These are phyloP conservation scores for Axea sp. DNA, from an alignment of 2,888 invertebrate genomes.

Conservation along the genomic window DNA sequence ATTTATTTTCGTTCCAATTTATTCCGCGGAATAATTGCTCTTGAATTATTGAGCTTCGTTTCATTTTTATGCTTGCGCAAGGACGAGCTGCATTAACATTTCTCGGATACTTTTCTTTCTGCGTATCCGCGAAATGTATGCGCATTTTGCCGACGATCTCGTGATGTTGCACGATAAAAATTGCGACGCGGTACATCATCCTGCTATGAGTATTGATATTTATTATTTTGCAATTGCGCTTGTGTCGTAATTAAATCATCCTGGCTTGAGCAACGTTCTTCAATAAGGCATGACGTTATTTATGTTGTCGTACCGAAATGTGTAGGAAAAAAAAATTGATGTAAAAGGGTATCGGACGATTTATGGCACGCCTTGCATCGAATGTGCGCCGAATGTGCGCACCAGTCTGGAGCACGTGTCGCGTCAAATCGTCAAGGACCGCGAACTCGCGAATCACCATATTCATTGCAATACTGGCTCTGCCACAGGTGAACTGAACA, in stretches of 20 bases:
- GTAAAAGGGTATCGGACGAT: constrained; percentile 8
- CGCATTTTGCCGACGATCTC: constrained; percentile 55
- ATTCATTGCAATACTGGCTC: constrained; percentile 74
- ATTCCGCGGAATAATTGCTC: constrained; percentile 17
- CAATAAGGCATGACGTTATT: constrained; percentile 56
- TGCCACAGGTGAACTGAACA: constrained; percentile 66
- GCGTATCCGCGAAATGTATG: constrained; percentile 49
- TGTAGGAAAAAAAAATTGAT: constrained; percentile 11
- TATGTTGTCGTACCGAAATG: constrained; percentile 46
- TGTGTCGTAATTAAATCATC: constrained; percentile 56
- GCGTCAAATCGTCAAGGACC: constrained; percentile 53
- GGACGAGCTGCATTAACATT: constrained; percentile 56
- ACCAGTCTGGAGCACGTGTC: constrained; percentile 38
- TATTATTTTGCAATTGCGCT: constrained; percentile 48
- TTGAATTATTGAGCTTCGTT: constrained; percentile 28
- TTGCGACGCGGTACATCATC: constrained; percentile 45
- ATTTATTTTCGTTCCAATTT: no score
- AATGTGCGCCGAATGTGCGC: constrained; percentile 24
- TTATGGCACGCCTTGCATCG: constrained; percentile 11
- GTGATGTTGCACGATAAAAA: constrained; percentile 53
- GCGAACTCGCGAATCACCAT: constrained; percentile 76
- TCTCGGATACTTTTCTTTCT: constrained; percentile 58
- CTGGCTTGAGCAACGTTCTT: constrained; percentile 48
- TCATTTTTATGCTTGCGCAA: constrained; percentile 39
- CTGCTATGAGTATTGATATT: constrained; percentile 51